Percentiles rank a stretch among this genome's conserved stretches.
Conservation (phyloP, 2,888 invertebrate genomes). For the Seladonia tumulorum region DNA sequence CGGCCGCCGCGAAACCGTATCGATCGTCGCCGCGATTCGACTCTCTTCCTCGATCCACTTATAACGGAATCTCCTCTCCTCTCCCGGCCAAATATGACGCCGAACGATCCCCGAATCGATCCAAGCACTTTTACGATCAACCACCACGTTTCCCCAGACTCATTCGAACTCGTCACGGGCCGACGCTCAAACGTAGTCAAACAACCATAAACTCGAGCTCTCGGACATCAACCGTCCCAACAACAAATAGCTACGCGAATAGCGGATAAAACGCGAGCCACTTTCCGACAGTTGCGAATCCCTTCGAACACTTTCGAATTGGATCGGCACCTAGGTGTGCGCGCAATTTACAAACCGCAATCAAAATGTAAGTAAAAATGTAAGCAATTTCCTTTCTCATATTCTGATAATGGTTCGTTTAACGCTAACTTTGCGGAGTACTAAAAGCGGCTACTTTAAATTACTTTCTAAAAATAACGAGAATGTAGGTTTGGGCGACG, state of each 20-base stretch:
- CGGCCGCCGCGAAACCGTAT: constrained; percentile 46
- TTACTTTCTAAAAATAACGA: no score
- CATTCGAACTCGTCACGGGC: neutral
- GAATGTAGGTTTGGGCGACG: no score
- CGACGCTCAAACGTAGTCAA: neutral
- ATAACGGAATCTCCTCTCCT: constrained; percentile 35
- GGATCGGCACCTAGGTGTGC: no score
- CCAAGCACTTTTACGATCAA: neutral
- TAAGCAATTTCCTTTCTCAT: no score
- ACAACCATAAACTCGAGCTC: neutral
- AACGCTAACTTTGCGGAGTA: no score
- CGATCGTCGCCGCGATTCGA: constrained; percentile 54
- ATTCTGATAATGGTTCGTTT: no score
- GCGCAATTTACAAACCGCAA: no score
- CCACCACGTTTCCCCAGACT: neutral
- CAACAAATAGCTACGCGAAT: neutral
- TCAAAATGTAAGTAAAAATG: no score
- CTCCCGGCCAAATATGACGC: constrained; percentile 3
- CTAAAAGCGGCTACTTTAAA: no score
- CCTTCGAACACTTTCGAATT: neutral
- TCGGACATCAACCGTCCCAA: neutral
- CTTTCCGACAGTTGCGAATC: neutral
- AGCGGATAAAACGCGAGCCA: neutral
- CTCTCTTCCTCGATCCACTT: constrained; percentile 42
- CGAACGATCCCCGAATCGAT: constrained; percentile 26